Evolutionary conservation across 2,888 invertebrate genomes (phyloP), one percentile per base, ranked within the genome.

Genomic region (Coleophora deauratella): DNA sequence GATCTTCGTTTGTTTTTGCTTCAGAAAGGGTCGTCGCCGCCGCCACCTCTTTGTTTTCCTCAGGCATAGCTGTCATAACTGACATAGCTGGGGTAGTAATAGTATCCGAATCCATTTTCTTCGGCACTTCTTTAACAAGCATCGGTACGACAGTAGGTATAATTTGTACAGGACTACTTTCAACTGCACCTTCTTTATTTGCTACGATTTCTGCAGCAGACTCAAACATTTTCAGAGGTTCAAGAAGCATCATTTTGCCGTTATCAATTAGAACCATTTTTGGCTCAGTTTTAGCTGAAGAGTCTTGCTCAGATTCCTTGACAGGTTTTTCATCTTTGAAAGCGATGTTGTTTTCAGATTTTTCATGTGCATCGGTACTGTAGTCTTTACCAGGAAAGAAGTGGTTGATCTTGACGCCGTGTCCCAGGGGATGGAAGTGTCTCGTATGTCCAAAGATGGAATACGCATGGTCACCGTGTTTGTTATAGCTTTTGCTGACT

Each of bases 401-500:
- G 42, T 77, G 77, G 44, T 81, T 77, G 11, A 81, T 75, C 50
- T 82, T 81, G 27, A 84, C 52, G 2, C 73, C 76, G 14, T 72
- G 65, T 7, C 74, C 74, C 3, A 69, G 46, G 0, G 79, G 80
- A 35, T 65, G 61, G 44, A 75, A 84, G 41, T 75, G 69, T 42
- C 75, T 71, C 0, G 73, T 71, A 33, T 79, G 77, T 3, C 65
- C 80, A 38, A 70, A 64, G 6, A 64, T 49, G 1, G 85, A 85
- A 42, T 59, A 68, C 1, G 84, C 82, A 40, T 79, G 58, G 35
- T 72, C 68, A 12, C 80, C 79, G 40, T 85, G 84, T 43, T 75
- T 81, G 42, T 75, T 69, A 0, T 77, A 50, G 10, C 66, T 69
- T 52, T 87, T 88, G 54, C 86, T 88, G 6, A 88, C 88, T 12